These are phyloP conservation scores for Drosophila cyrtoloma DNA, from an alignment of 2,888 invertebrate species.

Conservation along the genomic window DNA sequence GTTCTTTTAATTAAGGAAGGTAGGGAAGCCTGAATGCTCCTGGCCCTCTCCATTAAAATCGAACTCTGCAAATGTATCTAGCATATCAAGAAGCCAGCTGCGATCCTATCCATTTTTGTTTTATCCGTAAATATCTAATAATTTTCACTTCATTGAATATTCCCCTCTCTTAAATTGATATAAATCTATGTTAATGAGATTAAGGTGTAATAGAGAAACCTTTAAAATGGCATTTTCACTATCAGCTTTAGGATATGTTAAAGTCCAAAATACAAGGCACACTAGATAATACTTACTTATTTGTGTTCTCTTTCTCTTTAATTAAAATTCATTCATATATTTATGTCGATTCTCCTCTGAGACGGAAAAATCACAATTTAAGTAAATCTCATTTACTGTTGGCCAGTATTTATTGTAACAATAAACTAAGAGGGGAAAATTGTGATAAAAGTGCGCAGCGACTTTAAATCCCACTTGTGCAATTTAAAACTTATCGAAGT, in stretches of 20 bases:
- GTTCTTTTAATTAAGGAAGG: neutral
- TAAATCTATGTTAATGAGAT: neutral
- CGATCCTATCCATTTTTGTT: neutral
- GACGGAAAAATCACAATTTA: neutral
- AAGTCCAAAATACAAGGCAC: neutral
- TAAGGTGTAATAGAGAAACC: neutral
- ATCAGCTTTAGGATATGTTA: neutral
- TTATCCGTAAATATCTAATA: neutral
- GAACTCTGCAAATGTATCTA: neutral
- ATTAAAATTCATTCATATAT: neutral
- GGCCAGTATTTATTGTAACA: neutral
- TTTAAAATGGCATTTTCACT: neutral
- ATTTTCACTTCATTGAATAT: neutral
- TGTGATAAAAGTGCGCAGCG: slow-evolving; percentile 25
- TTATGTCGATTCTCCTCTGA: neutral
- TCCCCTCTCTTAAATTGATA: neutral
- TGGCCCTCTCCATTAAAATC: too few species aligned
- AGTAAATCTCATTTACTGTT: neutral
- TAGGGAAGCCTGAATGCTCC: neutral
- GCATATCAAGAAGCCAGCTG: neutral
- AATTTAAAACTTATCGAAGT: slow-evolving; percentile 65
- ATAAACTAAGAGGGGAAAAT: neutral
- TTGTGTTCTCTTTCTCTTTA: neutral
- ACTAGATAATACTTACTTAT: neutral
- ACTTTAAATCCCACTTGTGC: slow-evolving; percentile 52